These are phyloP conservation scores for Cataglyphis altisquamis DNA, from an alignment of 2,888 invertebrate genomes.

Conservation along the genomic window DNA sequence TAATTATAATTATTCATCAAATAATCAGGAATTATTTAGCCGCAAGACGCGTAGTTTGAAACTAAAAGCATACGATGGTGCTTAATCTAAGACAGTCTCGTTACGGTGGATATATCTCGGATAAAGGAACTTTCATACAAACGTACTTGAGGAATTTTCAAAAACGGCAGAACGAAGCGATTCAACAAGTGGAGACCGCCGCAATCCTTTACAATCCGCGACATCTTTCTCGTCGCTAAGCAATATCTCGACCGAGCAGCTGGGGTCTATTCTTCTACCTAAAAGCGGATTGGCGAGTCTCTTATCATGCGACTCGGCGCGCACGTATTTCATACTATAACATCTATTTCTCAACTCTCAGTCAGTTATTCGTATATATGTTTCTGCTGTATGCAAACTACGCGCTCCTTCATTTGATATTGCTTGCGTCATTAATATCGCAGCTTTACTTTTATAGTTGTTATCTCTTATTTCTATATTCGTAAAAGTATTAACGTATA, in stretches of 20 bases:
- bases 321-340: slow-evolving; percentile 46
- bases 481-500: slow-evolving; percentile 20
- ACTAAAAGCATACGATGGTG: background rate
- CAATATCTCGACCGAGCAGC: slow-evolving; percentile 52
- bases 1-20: slow-evolving; percentile 8
- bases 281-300: slow-evolving; percentile 54
- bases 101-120: slow-evolving; percentile 13
- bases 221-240: slow-evolving; percentile 56
- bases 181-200: slow-evolving; percentile 52
- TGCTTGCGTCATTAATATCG: background rate
- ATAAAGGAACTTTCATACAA: slow-evolving; percentile 23
- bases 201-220: slow-evolving; percentile 56
- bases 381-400: slow-evolving; percentile 14
- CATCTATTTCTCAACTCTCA: slow-evolving; percentile 37
- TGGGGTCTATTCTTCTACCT: slow-evolving; percentile 47
- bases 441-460: background rate
- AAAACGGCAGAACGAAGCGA: slow-evolving; percentile 49
- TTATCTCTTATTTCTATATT: background rate
- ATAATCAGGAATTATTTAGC: slow-evolving; percentile 6
- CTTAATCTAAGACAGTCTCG: slow-evolving; percentile 30
- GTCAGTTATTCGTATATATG: slow-evolving; percentile 40
- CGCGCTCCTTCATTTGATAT: background rate
- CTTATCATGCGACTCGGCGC: slow-evolving; percentile 49
- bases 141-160: slow-evolving; percentile 36
- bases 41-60: background rate